Evolutionary conservation across 2,888 invertebrate genomes (phyloP), one percentile per base, ranked within the genome.

Genomic region (Cerceris rybyensis): DNA sequence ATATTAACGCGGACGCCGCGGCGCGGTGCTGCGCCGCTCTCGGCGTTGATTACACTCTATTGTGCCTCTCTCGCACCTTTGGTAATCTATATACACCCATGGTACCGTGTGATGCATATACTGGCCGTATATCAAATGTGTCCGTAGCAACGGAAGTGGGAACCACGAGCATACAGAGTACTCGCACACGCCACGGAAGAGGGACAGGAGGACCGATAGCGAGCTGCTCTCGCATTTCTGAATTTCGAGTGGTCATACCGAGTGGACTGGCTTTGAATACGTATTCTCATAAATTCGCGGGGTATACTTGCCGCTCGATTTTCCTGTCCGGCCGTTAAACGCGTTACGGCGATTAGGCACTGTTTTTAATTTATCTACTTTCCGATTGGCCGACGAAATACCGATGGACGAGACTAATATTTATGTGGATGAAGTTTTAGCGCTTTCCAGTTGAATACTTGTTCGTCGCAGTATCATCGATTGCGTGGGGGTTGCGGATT

Each of bases 1-100:
- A 89, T 88, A 88, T 88, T 87, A 89, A 88, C 88, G 84, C 83
- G 84, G 83, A 80, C 83, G 83, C 81, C 83, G 78, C 85, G 81
- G 78, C 80, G 71, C 78, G 78, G 83, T 75, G 73, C 80, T 7
- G 68, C 66, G 61, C 74, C 66, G 61, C 74, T 59, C 75, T 84
- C 82, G 84, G 83, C 88, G 90, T 89, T 90, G 88, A 90, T 90
- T 89, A 89, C 87, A 87, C 86, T 86, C 88, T 80, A 90, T 90
- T 90, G 89, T 89, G 84, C 84, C 76, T 78, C 82, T 82, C 82
- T 86, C 83, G 84, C 89, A 86, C 86, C 89, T 89, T 89, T 76
- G 88, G 83, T 88, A 89, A 90, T 90, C 87, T 87, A 88, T 89
- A 87, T 77, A 85, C 65, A 66, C 46, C 67, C 70, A 66, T 78